Evolutionary conservation across 2,113 vertebrate species (phyloP).

Genomic region (Chauna torquata): DNA sequence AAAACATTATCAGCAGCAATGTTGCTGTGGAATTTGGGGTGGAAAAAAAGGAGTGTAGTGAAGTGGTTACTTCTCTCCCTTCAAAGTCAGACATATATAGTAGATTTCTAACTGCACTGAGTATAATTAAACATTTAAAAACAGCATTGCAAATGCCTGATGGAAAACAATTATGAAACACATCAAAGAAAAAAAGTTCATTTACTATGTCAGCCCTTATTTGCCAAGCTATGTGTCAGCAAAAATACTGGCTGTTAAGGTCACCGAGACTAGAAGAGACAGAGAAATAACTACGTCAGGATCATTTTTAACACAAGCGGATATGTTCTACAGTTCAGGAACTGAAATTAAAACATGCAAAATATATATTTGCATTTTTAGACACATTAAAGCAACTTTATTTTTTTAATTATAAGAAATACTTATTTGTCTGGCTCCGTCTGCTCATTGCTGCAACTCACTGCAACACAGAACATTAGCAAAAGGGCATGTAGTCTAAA

Average conservation of each 20-base stretch:
- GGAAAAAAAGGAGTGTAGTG: neutral
- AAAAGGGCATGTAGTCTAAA: neutral
- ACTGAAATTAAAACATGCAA: neutral
- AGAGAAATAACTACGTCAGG: neutral
- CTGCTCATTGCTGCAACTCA: neutral
- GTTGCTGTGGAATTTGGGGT: neutral
- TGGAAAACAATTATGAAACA: slow-evolving; percentile 7
- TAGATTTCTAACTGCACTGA: neutral
- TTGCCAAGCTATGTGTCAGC: slow-evolving; percentile 35
- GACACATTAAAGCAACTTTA: neutral
- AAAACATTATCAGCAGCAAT: neutral
- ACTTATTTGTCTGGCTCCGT: neutral
- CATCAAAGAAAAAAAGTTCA: slow-evolving; percentile 1
- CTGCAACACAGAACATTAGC: neutral
- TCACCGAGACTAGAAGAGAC: neutral
- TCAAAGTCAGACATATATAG: neutral
- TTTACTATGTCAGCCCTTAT: slow-evolving; percentile 22
- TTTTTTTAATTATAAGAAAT: neutral
- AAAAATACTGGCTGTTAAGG: neutral
- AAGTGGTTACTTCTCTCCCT: neutral
- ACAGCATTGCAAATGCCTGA: slow-evolving; percentile 17
- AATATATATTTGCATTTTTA: neutral
- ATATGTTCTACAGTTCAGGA: neutral
- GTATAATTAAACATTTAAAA: neutral
- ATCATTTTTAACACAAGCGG: neutral